Evolutionary conservation across 2,888 invertebrate species (phyloP).

Genomic region (Papilio demoleus): DNA sequence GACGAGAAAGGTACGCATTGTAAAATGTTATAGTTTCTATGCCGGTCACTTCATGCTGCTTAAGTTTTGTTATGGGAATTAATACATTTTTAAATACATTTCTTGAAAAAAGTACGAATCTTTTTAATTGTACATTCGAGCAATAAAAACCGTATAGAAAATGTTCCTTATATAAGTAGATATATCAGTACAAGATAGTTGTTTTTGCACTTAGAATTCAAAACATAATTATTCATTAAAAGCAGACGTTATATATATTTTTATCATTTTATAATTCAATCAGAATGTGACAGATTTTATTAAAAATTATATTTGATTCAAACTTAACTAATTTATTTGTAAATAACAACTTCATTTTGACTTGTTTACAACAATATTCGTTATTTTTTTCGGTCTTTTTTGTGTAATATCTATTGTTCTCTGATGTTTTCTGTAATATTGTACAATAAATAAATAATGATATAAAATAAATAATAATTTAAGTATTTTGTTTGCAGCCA

Average conservation of each 20-base stretch:
- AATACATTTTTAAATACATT: slow-evolving; percentile 9
- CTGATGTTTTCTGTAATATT: too few relatives aligned
- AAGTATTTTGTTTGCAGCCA: slow-evolving; percentile 54
- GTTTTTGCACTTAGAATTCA: not conserved
- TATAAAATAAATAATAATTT: too few relatives aligned
- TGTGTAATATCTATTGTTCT: too few relatives aligned
- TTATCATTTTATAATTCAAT: not conserved
- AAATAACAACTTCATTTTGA: too few relatives aligned
- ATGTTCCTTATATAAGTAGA: not conserved
- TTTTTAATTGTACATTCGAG: not conserved
- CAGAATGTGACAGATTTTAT: not conserved
- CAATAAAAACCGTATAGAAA: not conserved
- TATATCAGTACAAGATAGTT: not conserved
- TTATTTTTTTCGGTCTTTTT: too few relatives aligned
- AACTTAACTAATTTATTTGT: too few relatives aligned
- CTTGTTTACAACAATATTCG: too few relatives aligned
- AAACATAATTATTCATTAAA: not conserved
- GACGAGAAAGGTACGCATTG: slow-evolving; percentile 47
- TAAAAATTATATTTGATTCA: not conserved
- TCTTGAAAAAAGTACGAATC: not conserved
- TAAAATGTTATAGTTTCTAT: slow-evolving; percentile 33
- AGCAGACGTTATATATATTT: not conserved
- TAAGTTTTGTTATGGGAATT: slow-evolving; percentile 4
- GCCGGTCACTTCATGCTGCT: slow-evolving; percentile 28
- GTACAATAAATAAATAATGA: too few relatives aligned